Base-by-base conservation (phyloP, 2,888 invertebrate species). In the Congeria kusceri region DNA sequence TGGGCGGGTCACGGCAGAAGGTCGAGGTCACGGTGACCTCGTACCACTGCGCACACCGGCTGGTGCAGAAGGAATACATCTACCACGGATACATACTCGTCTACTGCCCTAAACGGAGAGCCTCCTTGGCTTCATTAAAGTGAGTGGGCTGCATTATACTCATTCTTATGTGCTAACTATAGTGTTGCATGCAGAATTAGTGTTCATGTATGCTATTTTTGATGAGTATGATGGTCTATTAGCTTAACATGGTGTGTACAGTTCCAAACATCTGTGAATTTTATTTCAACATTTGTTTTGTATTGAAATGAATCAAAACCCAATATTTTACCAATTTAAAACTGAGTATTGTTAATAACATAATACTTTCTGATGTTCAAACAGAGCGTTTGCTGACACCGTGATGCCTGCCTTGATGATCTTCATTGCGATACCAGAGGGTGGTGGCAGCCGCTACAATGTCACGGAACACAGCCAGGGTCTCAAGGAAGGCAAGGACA, bases 41-140 rank as follows among this genome's bases (percentile, higher is more conserved):
- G 89, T 98, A 97, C 94, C 99, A 98, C 92, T 97, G 87, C 97
- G 98, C 93, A 97, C 80, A 83, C 63, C 64, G 77, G 27, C 83
- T 78, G 11, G 65, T 74, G n/a, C 79, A 84, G 32, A 68, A 62
- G 27, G 87, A 75, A 9, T 79, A 84, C 23, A 79, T 98, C 67
- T 97, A 98, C 83, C 98, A 99, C 92, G 99, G 98, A 29, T 98
- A 98, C 92, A 97, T 99, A 90, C 95, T 98, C 83, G 97, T 98
- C 77, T 99, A 98, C 94, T 98, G 98, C 0, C 97, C 98, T 11
- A 98, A 98, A 94, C 95, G 98, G 92, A 97, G 97, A 95, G 98
- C 98, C 29, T 98, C 98, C 15, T 95, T 98, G 86, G 97, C 98
- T 5, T 98, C 98, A 56, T 95, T 99, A 78, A 97, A 96, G 97